Conservation (phyloP, 2,797 vertebrate species). For the Pantherophis vulpinus region DNA sequence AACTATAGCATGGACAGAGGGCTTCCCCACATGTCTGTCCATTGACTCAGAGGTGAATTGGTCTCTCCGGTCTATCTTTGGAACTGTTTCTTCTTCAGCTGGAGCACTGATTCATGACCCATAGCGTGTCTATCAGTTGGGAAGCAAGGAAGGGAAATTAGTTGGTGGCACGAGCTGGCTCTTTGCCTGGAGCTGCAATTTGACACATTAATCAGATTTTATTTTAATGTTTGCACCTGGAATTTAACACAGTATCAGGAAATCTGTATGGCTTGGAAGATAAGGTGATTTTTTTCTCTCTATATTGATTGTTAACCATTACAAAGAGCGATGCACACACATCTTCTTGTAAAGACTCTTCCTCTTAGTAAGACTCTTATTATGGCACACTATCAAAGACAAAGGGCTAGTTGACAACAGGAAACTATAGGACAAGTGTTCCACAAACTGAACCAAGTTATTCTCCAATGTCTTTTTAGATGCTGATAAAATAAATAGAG, state of each 20-base stretch:
- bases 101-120: neutral
- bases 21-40: neutral
- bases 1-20: neutral
- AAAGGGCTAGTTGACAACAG: conserved; percentile 24
- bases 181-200: neutral
- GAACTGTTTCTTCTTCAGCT: neutral
- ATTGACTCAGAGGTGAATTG: neutral
- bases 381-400: conserved; percentile 29
- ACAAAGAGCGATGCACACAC: neutral
- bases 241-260: neutral
- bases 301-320: neutral
- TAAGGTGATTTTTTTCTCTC: neutral
- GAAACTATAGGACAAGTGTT: conserved; percentile 13
- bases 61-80: neutral
- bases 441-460: conserved; percentile 30
- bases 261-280: neutral
- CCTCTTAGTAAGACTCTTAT: neutral
- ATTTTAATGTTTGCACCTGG: neutral
- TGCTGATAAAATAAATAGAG: conserved; percentile 15
- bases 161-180: neutral
- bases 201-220: neutral
- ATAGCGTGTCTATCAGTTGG: neutral
- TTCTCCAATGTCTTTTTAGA: conserved; percentile 18
- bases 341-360: conserved; percentile 23
- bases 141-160: neutral